These are phyloP conservation scores for Myoxocephalus aenaeus DNA, from an alignment of 2,797 vertebrate species.

Conservation along the genomic window DNA sequence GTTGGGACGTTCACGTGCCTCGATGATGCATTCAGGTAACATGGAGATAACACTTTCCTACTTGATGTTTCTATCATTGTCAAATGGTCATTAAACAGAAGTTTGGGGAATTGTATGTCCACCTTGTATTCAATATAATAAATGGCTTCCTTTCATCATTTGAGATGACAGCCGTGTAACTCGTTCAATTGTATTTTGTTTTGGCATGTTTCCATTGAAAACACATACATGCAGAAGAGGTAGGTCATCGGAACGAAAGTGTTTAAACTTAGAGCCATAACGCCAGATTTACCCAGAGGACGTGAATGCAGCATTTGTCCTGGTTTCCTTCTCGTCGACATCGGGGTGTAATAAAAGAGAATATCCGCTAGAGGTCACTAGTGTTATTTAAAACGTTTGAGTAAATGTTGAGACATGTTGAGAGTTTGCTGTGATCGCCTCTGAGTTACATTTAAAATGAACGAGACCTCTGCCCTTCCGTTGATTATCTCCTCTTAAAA, in stretches of 20 bases:
- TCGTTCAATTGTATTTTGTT: no score
- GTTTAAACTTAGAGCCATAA: not conserved
- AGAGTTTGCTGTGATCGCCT: constrained; percentile 1
- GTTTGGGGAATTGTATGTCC: not conserved
- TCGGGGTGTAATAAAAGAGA: constrained; percentile 12
- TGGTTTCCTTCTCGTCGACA: not conserved
- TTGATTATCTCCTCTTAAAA: not conserved
- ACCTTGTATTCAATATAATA: not conserved
- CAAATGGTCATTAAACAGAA: not conserved
- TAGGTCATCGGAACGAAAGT: not conserved
- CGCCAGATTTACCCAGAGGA: not conserved
- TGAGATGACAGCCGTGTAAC: not conserved
- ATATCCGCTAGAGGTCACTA: constrained; percentile 60
- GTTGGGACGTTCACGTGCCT: not conserved
- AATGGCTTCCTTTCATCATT: not conserved
- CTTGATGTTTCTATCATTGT: not conserved
- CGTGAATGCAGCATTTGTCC: constrained; percentile 33
- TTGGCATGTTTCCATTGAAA: not conserved
- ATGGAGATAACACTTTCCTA: not conserved
- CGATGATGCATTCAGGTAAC: not conserved
- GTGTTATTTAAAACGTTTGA: constrained; percentile 26
- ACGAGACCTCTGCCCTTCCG: not conserved
- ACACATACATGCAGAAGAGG: not conserved
- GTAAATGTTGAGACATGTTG: not conserved
- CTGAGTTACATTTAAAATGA: constrained; percentile 13